phyloP scores from a whole-genome alignment of 2,113 vertebrate genomes.

The Indri indri region DNA sequence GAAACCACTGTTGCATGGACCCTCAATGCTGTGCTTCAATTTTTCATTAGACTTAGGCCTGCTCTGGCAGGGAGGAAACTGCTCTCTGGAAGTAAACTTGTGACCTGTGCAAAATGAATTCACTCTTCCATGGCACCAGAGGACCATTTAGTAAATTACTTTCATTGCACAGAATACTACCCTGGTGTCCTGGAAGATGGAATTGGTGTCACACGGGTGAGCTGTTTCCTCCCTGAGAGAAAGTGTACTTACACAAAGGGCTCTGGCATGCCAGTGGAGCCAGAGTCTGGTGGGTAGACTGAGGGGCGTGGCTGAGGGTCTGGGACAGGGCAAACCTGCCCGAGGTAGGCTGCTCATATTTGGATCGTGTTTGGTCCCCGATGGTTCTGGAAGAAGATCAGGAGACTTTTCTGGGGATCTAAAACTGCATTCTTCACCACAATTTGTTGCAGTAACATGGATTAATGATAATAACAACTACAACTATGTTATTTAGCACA shows the following conservation, averaged over 20 bases:
- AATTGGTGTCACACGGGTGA: slow-evolving; percentile 42
- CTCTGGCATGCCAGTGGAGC: neutral
- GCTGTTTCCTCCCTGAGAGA: slow-evolving; percentile 37
- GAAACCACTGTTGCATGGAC: neutral
- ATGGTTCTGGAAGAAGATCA: neutral
- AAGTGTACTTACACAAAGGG: neutral
- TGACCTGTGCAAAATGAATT: slow-evolving; percentile 69
- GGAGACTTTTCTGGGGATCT: neutral
- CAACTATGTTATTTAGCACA: neutral
- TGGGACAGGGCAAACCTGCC: neutral
- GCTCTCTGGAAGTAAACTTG: slow-evolving; percentile 57
- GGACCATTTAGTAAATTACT: slow-evolving; percentile 71
- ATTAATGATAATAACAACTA: neutral
- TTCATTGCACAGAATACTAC: slow-evolving; percentile 59
- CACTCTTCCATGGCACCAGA: slow-evolving; percentile 41
- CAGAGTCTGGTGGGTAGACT: neutral
- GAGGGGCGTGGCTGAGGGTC: neutral
- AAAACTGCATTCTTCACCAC: neutral
- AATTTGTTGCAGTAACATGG: neutral
- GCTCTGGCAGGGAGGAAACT: neutral
- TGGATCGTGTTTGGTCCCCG: neutral
- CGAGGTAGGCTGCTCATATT: too few species aligned
- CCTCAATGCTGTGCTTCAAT: neutral
- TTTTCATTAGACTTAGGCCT: slow-evolving; percentile 40
- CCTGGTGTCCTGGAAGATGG: slow-evolving; percentile 56